Conservation (phyloP, 2,888 invertebrate species). For the Ophioninae sp. region DNA sequence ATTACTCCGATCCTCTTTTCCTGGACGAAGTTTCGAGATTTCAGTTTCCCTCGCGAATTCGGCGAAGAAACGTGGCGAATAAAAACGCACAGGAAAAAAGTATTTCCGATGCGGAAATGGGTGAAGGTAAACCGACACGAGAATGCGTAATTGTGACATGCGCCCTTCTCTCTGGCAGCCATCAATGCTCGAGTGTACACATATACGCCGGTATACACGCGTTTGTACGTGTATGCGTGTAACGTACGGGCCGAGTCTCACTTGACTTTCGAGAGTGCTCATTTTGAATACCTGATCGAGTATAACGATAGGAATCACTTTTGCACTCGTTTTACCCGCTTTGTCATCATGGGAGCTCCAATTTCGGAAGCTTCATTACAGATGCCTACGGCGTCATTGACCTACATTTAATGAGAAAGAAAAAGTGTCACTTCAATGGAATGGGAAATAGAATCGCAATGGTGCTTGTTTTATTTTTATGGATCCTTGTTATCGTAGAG, state of each 20-base stretch:
- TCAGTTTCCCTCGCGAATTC: background rate
- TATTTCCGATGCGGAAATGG: slow-evolving; percentile 61
- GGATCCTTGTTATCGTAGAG: background rate
- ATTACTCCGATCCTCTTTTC: background rate
- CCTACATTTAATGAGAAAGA: slow-evolving; percentile 19
- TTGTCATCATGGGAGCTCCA: slow-evolving; percentile 18
- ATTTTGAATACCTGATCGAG: slow-evolving; percentile 64
- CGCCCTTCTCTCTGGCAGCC: slow-evolving; percentile 6
- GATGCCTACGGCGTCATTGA: slow-evolving; percentile 29
- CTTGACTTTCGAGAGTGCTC: slow-evolving; percentile 56
- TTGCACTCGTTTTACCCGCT: slow-evolving; percentile 65
- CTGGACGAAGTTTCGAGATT: background rate
- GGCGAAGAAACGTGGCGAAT: slow-evolving; percentile 27
- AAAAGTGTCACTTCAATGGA: slow-evolving; percentile 1
- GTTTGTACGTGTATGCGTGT: background rate
- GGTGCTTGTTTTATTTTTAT: background rate
- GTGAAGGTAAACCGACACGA: slow-evolving; percentile 55
- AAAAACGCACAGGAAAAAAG: slow-evolving; percentile 22
- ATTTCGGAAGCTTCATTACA: slow-evolving; percentile 29
- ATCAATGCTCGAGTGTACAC: background rate
- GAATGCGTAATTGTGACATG: slow-evolving; percentile 13
- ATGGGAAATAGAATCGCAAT: background rate
- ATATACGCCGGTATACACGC: background rate
- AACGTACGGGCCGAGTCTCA: slow-evolving; percentile 24
- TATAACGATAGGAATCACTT: slow-evolving; percentile 68